These are phyloP conservation scores for Mantis religiosa DNA, from an alignment of 2,888 invertebrate species.

Conservation along the genomic window DNA sequence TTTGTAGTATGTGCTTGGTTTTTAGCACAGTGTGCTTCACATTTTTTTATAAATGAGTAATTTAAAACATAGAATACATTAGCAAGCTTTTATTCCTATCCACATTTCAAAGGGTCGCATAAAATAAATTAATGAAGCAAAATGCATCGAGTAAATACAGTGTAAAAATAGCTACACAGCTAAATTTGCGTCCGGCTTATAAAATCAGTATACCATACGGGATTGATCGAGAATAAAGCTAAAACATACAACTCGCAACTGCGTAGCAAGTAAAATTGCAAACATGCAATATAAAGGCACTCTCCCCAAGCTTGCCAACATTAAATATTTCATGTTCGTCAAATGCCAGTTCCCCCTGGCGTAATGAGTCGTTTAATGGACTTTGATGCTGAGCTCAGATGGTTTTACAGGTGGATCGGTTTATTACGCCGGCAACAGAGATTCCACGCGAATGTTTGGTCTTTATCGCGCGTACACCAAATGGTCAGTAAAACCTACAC, in stretches of 20 bases:
- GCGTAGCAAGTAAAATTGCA: neutral
- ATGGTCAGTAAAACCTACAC: neutral
- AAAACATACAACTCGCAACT: neutral
- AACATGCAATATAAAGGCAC: neutral
- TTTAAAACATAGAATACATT: too few species aligned
- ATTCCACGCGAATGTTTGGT: neutral
- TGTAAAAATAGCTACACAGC: too few species aligned
- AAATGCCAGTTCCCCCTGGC: neutral
- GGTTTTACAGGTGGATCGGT: neutral
- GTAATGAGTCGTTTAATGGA: neutral
- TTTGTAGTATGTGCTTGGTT: too few species aligned
- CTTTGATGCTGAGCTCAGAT: neutral
- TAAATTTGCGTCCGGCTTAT: too few species aligned
- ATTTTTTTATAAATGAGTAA: too few species aligned
- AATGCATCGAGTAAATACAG: too few species aligned
- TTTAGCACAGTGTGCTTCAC: too few species aligned
- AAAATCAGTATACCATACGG: too few species aligned
- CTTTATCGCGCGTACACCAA: neutral
- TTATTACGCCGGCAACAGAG: neutral
- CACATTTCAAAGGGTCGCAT: too few species aligned
- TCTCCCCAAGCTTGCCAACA: neutral
- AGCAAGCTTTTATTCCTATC: too few species aligned
- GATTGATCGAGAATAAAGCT: too few species aligned
- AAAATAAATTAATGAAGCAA: too few species aligned
- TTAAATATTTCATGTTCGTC: neutral